Conservation (phyloP, 37 sponge, comb jelly and placozoan species). For the Petrosia ficiformis region DNA sequence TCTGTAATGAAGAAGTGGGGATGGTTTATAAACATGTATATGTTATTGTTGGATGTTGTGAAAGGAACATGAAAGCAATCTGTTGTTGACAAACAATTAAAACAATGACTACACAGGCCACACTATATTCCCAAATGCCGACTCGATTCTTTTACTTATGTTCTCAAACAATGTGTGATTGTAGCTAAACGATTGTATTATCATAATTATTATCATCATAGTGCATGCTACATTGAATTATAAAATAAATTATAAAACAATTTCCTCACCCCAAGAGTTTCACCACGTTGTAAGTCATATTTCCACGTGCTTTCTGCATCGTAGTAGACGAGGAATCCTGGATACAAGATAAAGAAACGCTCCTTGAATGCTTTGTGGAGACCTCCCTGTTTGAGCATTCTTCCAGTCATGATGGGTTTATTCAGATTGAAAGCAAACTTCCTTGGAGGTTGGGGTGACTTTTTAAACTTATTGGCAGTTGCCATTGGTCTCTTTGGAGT, state of each 20-base stretch:
- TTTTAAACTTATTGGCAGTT: too few relatives aligned
- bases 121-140: neutral
- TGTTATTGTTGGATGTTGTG: too few relatives aligned
- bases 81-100: neutral
- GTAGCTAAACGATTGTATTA: too few relatives aligned
- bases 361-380: conserved; percentile 58
- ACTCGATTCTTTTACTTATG: too few relatives aligned
- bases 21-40: neutral
- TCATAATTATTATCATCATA: neutral
- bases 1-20: conserved; percentile 7
- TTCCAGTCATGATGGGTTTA: conserved; percentile 60
- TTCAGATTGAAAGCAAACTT: conserved; percentile 45
- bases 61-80: too few relatives aligned
- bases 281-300: conserved; percentile 37
- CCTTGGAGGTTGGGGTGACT: neutral
- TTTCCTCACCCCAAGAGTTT: conserved; percentile 53
- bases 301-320: conserved; percentile 39
- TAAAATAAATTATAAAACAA: neutral
- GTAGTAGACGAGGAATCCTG: conserved; percentile 78
- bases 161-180: too few relatives aligned
- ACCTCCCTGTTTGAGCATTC: conserved; percentile 61
- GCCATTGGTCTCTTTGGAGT: too few relatives aligned
- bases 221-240: neutral
- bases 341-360: conserved; percentile 77
- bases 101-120: neutral